phyloP scores from a whole-genome alignment of 2,797 vertebrate species.

The Sebastes diaconus region DNA sequence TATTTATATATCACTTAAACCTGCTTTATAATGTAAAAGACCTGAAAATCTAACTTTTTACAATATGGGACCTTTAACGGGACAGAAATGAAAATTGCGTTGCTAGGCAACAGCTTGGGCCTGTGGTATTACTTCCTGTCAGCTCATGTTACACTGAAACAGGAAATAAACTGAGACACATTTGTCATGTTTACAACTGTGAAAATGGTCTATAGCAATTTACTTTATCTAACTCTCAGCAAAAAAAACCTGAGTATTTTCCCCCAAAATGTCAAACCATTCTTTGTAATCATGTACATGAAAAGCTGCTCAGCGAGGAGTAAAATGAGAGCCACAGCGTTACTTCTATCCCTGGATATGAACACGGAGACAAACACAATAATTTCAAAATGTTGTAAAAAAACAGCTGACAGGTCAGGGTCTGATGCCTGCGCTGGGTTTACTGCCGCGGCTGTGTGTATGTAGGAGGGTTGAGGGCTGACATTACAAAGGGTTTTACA shows the following conservation, averaged over 20 bases:
- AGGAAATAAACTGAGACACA: background rate
- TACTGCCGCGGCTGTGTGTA: conserved; percentile 5
- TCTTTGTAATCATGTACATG: conserved; percentile 1
- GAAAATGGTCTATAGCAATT: background rate
- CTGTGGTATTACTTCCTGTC: background rate
- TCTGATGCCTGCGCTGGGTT: background rate
- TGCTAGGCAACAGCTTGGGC: background rate
- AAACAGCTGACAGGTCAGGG: conserved; percentile 12
- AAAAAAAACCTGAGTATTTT: background rate
- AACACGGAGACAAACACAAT: conserved; percentile 23
- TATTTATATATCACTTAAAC: too few species aligned
- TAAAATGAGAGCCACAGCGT: background rate
- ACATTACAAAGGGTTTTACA: conserved; percentile 47
- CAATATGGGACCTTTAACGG: too few species aligned
- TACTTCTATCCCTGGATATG: background rate
- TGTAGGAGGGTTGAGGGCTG: conserved; percentile 47
- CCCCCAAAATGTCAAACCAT: background rate
- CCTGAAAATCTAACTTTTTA: too few species aligned
- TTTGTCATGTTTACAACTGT: background rate
- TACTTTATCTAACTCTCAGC: background rate
- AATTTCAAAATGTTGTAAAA: conserved; percentile 16
- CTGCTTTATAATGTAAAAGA: too few species aligned
- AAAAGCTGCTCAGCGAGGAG: conserved; percentile 7
- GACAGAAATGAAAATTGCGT: too few species aligned
- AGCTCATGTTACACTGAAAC: background rate